phyloP scores from a whole-genome alignment of 1,140 invertebrate genomes.

The Drosophila asahinai region DNA sequence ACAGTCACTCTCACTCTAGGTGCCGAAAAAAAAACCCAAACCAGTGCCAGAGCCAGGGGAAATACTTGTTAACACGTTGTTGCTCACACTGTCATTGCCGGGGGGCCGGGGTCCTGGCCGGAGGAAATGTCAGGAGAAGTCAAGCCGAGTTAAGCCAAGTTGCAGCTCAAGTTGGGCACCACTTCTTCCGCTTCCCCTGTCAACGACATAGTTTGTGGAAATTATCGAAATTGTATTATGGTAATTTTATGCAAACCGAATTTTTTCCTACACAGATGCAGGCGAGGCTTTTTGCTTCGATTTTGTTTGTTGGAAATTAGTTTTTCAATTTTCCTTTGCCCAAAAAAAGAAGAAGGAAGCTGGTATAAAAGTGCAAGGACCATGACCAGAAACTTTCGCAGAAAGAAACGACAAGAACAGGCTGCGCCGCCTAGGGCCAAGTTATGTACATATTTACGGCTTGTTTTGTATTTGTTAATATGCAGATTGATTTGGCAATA shows the following conservation, averaged over 20 bases:
- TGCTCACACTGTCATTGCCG: slow-evolving; percentile 17
- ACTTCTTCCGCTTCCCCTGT: slow-evolving; percentile 11
- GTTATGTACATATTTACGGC: slow-evolving; percentile 69
- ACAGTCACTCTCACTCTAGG: slow-evolving; percentile 27
- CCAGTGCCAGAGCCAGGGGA: slow-evolving; percentile 10
- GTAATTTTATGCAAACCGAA: slow-evolving; percentile 71
- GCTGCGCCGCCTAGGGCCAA: slow-evolving; percentile 25
- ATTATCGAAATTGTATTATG: slow-evolving; percentile 79
- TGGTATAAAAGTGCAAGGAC: slow-evolving; percentile 27
- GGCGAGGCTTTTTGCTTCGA: slow-evolving; percentile 47
- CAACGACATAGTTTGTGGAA: slow-evolving; percentile 51
- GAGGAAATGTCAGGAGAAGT: slow-evolving; percentile 30
- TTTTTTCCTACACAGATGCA: slow-evolving; percentile 55
- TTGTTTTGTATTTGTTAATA: slow-evolving; percentile 54
- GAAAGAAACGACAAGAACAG: slow-evolving; percentile 39
- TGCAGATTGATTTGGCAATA: slow-evolving; percentile 72
- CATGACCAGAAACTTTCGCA: slow-evolving; percentile 51
- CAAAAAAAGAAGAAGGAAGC: slow-evolving; percentile 6
- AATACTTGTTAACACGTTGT: slow-evolving; percentile 57
- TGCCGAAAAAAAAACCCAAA: slow-evolving; percentile 22
- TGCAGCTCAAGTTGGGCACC: slow-evolving; percentile 34
- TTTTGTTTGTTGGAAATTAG: slow-evolving; percentile 72
- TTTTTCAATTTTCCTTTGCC: slow-evolving; percentile 66
- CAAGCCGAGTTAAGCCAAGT: slow-evolving; percentile 45
- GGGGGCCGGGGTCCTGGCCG: neutral